A percentile compares a stretch with the other conserved stretches of the same genome.
These are phyloP conservation scores for Dipodomys ordii DNA, from an alignment of 2,113 vertebrate species.

Conservation along the genomic window DNA sequence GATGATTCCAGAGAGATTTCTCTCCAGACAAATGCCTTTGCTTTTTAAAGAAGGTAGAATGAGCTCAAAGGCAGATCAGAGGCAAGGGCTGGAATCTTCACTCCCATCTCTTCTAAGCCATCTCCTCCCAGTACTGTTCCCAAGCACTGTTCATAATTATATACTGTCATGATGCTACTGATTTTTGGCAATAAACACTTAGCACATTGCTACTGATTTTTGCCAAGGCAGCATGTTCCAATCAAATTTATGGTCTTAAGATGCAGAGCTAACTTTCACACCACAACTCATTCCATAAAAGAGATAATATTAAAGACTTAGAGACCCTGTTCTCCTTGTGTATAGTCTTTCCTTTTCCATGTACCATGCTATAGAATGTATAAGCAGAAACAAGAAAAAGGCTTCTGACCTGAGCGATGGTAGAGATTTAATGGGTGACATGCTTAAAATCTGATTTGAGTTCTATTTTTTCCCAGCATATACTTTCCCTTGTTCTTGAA, in stretches of 20 bases:
- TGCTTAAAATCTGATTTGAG: constrained; percentile 18
- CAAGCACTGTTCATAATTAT: constrained; percentile 64
- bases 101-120: not conserved
- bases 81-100: not conserved
- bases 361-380: not conserved
- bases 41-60: not conserved
- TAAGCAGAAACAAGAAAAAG: not conserved
- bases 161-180: constrained; percentile 19
- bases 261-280: constrained; percentile 64
- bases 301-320: not conserved
- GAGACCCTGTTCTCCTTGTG: not conserved
- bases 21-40: not conserved
- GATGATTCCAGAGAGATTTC: not conserved
- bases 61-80: not conserved
- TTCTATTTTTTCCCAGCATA: constrained; percentile 24
- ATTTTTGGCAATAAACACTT: constrained; percentile 65
- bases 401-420: not conserved
- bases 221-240: constrained; percentile 63
- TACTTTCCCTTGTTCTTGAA: not conserved
- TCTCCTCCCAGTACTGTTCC: not conserved
- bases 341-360: not conserved
- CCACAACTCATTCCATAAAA: constrained; percentile 38
- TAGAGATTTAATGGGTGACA: not conserved
- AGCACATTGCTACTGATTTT: constrained; percentile 44
- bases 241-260: constrained; percentile 59